Evolutionary conservation across 2,797 vertebrate species (phyloP).

Genomic region (Megaceryle alcyon): DNA sequence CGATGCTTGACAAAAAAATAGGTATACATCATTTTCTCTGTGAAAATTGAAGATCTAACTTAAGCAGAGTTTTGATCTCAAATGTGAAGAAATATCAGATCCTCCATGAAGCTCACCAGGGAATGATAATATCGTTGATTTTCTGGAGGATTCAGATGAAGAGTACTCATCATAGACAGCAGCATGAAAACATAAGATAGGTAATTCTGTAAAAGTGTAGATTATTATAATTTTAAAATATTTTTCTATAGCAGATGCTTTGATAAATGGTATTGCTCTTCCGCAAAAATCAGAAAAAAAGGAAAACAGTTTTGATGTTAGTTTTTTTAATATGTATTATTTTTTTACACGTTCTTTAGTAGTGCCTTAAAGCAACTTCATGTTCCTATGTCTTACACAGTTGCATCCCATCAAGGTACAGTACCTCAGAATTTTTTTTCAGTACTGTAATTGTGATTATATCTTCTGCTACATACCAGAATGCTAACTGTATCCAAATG

Average conservation of each 20-base stretch:
- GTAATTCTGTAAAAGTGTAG: not conserved
- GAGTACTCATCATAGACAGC: not conserved
- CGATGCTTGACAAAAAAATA: not conserved
- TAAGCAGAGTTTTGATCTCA: not conserved
- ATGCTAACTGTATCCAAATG: not conserved
- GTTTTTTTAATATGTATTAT: not conserved
- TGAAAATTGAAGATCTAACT: not conserved
- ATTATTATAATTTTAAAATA: not conserved
- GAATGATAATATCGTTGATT: not conserved
- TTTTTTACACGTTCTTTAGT: not conserved
- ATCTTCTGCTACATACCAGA: not conserved
- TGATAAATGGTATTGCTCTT: not conserved
- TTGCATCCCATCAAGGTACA: not conserved
- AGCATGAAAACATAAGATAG: not conserved
- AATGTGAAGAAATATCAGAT: not conserved
- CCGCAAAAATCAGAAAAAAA: not conserved
- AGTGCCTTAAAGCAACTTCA: not conserved
- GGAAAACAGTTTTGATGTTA: not conserved
- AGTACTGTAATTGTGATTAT: not conserved
- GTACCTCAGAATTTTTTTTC: not conserved
- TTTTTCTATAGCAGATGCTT: not conserved
- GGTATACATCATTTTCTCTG: not conserved
- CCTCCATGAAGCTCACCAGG: not conserved
- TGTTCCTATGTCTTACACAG: not conserved
- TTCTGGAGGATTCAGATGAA: not conserved